Conservation (phyloP, 2,113 vertebrate species). For the Antechinus stuartii region DNA sequence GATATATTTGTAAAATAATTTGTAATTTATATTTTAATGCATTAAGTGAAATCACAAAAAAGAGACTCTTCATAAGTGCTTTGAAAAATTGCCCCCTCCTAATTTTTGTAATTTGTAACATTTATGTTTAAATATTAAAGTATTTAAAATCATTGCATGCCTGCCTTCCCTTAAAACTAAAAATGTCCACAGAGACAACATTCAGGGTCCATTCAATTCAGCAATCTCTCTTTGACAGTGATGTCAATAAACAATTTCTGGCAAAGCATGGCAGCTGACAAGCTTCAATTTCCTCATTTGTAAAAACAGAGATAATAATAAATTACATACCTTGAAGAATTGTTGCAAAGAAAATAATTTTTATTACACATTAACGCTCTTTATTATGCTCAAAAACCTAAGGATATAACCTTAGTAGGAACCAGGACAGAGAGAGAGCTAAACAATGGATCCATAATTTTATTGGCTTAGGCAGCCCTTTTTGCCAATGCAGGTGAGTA, state of each 20-base stretch:
- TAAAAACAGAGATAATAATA: neutral
- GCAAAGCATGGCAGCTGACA: neutral
- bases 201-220: neutral
- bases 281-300: neutral
- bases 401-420: neutral
- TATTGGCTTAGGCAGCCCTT: neutral
- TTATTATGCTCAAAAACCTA: neutral
- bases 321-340: neutral
- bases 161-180: neutral
- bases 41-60: conserved; percentile 5
- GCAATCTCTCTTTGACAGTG: neutral
- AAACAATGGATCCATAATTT: neutral
- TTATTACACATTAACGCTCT: neutral
- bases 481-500: neutral
- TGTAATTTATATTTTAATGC: conserved; percentile 29
- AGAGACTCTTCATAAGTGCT: neutral
- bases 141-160: neutral
- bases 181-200: neutral
- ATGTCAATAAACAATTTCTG: neutral
- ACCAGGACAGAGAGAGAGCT: neutral
- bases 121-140: neutral
- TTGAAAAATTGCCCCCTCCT: neutral
- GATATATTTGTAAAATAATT: neutral
- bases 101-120: neutral
- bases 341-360: neutral